Percentiles rank a stretch among this genome's conserved stretches.
phyloP scores from a whole-genome alignment of 2,888 invertebrate species.

The Pseudococcus viburni region DNA sequence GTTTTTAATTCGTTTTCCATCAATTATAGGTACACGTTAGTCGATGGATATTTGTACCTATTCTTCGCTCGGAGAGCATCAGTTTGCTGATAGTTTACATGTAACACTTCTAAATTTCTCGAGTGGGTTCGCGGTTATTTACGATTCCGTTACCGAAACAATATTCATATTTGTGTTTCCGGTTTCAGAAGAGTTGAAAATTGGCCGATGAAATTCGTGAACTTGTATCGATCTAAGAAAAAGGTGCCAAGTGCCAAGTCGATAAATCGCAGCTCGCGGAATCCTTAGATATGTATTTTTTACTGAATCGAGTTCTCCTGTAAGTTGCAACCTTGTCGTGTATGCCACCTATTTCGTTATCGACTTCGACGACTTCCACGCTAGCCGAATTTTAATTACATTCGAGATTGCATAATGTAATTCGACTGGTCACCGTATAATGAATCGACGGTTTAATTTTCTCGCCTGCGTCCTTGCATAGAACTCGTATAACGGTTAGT shows the following conservation, averaged over 20 bases:
- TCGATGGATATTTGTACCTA: background rate
- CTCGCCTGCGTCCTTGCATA: background rate
- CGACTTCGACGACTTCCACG: background rate
- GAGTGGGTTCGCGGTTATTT: background rate
- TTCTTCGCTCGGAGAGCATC: too few relatives aligned
- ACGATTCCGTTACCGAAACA: background rate
- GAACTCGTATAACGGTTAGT: conserved; percentile 1
- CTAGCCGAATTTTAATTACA: conserved; percentile 38
- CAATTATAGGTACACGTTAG: background rate
- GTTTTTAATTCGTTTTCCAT: conserved; percentile 2
- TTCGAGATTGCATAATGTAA: conserved; percentile 29
- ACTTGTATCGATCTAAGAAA: background rate
- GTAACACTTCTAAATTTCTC: background rate
- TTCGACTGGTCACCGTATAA: conserved; percentile 22
- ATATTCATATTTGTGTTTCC: background rate
- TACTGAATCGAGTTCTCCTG: background rate
- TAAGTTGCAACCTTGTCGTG: background rate
- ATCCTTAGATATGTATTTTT: background rate
- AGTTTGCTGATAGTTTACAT: background rate
- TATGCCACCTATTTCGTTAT: background rate
- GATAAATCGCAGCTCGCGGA: too few relatives aligned
- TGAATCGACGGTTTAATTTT: conserved; percentile 37
- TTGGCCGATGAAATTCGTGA: background rate
- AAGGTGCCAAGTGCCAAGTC: too few relatives aligned
- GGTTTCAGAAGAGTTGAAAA: background rate